Conservation (phyloP, 2,113 vertebrate genomes). For the Ameiurus melas region DNA sequence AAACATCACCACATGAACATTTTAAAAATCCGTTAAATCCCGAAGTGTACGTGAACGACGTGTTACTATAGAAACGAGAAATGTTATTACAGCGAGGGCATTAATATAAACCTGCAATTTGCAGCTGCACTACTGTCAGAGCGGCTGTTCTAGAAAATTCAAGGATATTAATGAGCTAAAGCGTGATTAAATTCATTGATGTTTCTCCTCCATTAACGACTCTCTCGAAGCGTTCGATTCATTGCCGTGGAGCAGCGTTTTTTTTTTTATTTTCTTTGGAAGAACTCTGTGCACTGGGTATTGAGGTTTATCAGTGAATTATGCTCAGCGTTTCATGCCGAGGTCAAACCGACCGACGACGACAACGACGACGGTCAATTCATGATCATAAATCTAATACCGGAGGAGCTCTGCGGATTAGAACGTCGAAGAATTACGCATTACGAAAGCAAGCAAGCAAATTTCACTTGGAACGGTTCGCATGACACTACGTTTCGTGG, state of each 20-base stretch:
- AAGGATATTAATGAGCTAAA: background rate
- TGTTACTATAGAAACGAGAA: too few species aligned
- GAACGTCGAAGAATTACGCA: background rate
- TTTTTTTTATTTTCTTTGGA: background rate
- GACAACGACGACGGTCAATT: background rate
- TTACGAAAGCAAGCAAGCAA: background rate
- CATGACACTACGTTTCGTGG: background rate
- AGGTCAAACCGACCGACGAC: background rate
- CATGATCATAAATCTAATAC: background rate
- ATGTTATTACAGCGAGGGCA: too few species aligned
- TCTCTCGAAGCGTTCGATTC: background rate
- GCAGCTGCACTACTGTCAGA: too few species aligned
- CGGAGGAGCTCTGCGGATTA: background rate
- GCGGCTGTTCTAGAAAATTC: background rate
- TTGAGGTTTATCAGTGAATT: background rate
- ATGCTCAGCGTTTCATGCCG: background rate
- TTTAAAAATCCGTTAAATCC: too few species aligned
- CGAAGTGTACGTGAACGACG: too few species aligned
- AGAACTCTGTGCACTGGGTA: background rate
- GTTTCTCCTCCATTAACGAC: background rate
- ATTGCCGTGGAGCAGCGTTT: background rate
- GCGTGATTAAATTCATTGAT: background rate
- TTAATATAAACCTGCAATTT: too few species aligned
- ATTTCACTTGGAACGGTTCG: too few species aligned
- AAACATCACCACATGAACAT: too few species aligned